A percentile compares a stretch with the other conserved stretches of the same genome.
phyloP scores from a whole-genome alignment of 2,113 vertebrate genomes.

The Leptosomus discolor region DNA sequence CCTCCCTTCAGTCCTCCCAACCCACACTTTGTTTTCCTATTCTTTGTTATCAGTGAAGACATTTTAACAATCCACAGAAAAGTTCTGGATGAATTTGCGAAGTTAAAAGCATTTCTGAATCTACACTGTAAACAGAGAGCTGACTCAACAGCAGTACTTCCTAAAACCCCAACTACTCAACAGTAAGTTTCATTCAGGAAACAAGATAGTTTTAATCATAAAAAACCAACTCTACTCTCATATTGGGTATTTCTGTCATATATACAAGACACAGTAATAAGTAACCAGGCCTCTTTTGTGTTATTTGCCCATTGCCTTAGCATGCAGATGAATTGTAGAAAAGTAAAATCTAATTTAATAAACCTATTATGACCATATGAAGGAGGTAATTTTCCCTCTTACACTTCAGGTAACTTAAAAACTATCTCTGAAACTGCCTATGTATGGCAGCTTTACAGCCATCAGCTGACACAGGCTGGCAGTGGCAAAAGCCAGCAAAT shows the following conservation, averaged over 20 bases:
- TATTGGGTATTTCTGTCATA: not conserved
- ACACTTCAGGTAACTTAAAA: not conserved
- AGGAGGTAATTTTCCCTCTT: not conserved
- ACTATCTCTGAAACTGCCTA: not conserved
- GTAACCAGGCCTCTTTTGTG: not conserved
- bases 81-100: not conserved
- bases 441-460: not conserved
- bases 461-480: not conserved
- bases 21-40: constrained; percentile 14
- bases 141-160: not conserved
- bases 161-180: not conserved
- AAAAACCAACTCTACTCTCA: not conserved
- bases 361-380: not conserved
- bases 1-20: not conserved
- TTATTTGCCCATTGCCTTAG: not conserved
- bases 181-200: not conserved
- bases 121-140: not conserved
- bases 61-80: constrained; percentile 18
- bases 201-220: not conserved
- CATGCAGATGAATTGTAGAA: not conserved
- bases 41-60: constrained; percentile 15
- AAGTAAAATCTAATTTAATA: not conserved
- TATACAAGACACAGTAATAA: not conserved
- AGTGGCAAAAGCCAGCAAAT: not conserved
- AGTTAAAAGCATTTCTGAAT: constrained; percentile 11